Conservation (phyloP, 2,113 vertebrate species). For the Megaleporinus macrocephalus region DNA sequence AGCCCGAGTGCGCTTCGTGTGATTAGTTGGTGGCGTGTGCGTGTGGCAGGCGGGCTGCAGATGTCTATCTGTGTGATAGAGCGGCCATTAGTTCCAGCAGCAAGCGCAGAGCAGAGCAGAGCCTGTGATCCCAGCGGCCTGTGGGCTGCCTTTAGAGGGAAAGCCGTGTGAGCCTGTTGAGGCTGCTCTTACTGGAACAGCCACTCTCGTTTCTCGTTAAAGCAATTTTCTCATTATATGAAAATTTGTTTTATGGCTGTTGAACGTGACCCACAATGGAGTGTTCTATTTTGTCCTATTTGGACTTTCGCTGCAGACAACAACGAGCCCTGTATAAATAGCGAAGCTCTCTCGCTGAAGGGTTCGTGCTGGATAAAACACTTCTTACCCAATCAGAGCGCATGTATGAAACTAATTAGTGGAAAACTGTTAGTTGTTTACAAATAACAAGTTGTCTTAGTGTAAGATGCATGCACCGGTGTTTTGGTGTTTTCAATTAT, state of each 20-base stretch:
- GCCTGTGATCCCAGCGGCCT: slow-evolving; percentile 18
- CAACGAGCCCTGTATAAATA: background rate
- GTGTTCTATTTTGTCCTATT: background rate
- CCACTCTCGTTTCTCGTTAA: slow-evolving; percentile 18
- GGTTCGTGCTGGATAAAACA: no score
- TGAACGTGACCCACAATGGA: background rate
- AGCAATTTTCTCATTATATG: slow-evolving; percentile 29
- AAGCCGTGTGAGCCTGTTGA: slow-evolving; percentile 21
- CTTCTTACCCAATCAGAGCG: no score
- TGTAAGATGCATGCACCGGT: no score
- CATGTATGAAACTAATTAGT: no score
- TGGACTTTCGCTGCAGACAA: background rate
- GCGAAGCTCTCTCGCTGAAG: background rate
- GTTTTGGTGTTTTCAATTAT: no score
- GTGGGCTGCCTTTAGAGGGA: background rate
- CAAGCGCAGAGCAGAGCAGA: slow-evolving; percentile 17
- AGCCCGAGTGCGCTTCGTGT: slow-evolving; percentile 30
- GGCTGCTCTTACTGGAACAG: slow-evolving; percentile 29
- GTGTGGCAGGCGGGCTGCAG: slow-evolving; percentile 51
- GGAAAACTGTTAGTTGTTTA: no score
- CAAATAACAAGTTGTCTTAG: no score
- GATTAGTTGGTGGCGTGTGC: slow-evolving; percentile 44
- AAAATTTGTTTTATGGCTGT: slow-evolving; percentile 1
- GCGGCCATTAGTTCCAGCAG: slow-evolving; percentile 53
- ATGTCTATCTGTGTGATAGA: slow-evolving; percentile 48